Percentiles rank a stretch among this genome's conserved stretches.
Evolutionary conservation across 2,113 vertebrate species (phyloP).

Genomic region (Grallaria varia): DNA sequence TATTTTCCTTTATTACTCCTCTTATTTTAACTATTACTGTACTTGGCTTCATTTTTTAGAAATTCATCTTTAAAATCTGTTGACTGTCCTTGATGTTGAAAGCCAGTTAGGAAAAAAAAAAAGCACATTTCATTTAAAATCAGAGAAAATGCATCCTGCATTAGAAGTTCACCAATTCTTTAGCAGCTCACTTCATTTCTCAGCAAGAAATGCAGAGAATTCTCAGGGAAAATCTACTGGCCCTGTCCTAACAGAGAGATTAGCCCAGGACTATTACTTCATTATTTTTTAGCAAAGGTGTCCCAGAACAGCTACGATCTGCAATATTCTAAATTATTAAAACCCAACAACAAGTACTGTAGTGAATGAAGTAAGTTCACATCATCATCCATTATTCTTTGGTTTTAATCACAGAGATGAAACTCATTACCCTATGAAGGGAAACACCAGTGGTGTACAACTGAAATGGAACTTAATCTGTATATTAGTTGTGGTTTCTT

Average conservation of each 20-base stretch:
- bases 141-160: neutral
- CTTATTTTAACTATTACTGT: neutral
- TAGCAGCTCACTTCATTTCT: neutral
- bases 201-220: neutral
- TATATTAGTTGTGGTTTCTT: neutral
- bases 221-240: neutral
- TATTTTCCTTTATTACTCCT: neutral
- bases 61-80: neutral
- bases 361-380: constrained; percentile 30
- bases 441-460: neutral
- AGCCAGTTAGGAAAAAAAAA: neutral
- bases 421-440: constrained; percentile 14
- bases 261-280: neutral
- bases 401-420: constrained; percentile 55
- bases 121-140: neutral
- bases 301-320: neutral
- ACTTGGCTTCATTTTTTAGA: neutral
- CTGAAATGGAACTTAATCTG: constrained; percentile 3
- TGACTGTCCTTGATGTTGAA: neutral
- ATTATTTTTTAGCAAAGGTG: constrained; percentile 27
- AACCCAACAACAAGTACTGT: neutral
- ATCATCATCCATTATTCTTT: constrained; percentile 21
- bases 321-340: constrained; percentile 50
- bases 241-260: neutral
- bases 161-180: neutral